Percentiles rank a stretch among this genome's conserved stretches.
Conservation (phyloP, 2,797 vertebrate species). For the Distichodus sexfasciatus region DNA sequence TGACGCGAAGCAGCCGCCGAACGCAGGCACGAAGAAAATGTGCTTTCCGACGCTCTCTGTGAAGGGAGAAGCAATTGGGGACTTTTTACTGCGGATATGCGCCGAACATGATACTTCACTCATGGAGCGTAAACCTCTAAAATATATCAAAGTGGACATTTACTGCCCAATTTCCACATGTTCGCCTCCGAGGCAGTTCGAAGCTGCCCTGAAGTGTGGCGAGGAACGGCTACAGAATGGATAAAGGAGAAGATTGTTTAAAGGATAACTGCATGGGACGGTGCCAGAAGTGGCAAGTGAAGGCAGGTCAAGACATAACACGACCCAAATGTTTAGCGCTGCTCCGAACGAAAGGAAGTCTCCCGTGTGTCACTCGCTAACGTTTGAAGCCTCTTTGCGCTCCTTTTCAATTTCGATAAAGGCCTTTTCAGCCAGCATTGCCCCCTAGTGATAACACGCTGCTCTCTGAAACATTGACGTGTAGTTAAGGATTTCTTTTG, state of each 20-base stretch:
- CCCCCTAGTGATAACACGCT: constrained; percentile 36
- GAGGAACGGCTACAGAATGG: background rate
- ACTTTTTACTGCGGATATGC: constrained; percentile 37
- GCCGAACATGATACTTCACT: constrained; percentile 46
- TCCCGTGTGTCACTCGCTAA: background rate
- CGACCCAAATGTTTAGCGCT: background rate
- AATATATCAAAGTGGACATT: constrained; percentile 44
- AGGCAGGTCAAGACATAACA: constrained; percentile 6
- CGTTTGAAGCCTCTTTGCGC: background rate
- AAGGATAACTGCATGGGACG: background rate
- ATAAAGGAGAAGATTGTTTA: constrained; percentile 9
- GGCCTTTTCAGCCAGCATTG: constrained; percentile 13
- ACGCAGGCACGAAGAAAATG: constrained; percentile 41
- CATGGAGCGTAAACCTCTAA: constrained; percentile 27
- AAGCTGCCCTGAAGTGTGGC: constrained; percentile 6
- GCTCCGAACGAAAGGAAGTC: background rate
- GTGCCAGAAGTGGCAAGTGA: background rate
- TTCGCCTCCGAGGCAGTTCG: constrained; percentile 6
- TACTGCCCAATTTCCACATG: constrained; percentile 40
- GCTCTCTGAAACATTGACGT: constrained; percentile 11
- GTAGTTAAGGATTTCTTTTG: background rate
- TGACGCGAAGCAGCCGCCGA: constrained; percentile 37
- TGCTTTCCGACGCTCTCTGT: constrained; percentile 20
- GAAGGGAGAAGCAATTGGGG: constrained; percentile 3
- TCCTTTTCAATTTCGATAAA: background rate